Evolutionary conservation across 2,888 invertebrate genomes (phyloP).

Genomic region (Mythimna albipuncta): DNA sequence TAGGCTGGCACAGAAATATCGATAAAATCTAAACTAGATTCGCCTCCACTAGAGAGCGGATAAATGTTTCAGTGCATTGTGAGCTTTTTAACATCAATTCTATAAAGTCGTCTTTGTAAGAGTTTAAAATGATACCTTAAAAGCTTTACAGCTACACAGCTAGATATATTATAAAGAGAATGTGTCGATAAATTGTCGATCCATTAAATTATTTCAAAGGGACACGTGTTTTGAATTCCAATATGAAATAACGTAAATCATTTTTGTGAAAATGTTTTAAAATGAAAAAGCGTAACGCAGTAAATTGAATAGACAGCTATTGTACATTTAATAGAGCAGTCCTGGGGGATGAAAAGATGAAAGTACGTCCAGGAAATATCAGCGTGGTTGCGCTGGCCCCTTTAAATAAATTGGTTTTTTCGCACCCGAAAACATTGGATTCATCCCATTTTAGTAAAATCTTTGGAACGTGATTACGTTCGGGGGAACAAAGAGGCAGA

Average conservation of each 20-base stretch:
- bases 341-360: conserved; percentile 19
- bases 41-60: conserved; percentile 16
- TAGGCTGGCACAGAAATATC: conserved; percentile 38
- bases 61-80: conserved; percentile 39
- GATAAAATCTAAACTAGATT: conserved; percentile 45
- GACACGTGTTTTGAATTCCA: conserved; percentile 40
- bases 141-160: conserved; percentile 5
- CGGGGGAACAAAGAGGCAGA: not conserved
- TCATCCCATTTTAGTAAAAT: conserved; percentile 31
- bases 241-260: conserved; percentile 28
- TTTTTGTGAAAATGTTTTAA: conserved; percentile 35
- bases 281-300: conserved; percentile 31
- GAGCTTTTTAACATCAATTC: conserved; percentile 43
- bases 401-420: conserved; percentile 47
- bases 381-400: conserved; percentile 27
- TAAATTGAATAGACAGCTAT: conserved; percentile 44
- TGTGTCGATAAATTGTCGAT: conserved; percentile 3
- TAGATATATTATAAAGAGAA: conserved; percentile 11
- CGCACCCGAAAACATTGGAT: conserved; percentile 30
- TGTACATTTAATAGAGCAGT: conserved; percentile 48
- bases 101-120: conserved; percentile 33
- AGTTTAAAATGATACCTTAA: conserved; percentile 21
- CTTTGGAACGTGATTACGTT: conserved; percentile 24
- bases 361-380: conserved; percentile 31
- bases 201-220: conserved; percentile 27